Base-by-base conservation (phyloP, 2,888 invertebrate species). In the Alitta virens region DNA sequence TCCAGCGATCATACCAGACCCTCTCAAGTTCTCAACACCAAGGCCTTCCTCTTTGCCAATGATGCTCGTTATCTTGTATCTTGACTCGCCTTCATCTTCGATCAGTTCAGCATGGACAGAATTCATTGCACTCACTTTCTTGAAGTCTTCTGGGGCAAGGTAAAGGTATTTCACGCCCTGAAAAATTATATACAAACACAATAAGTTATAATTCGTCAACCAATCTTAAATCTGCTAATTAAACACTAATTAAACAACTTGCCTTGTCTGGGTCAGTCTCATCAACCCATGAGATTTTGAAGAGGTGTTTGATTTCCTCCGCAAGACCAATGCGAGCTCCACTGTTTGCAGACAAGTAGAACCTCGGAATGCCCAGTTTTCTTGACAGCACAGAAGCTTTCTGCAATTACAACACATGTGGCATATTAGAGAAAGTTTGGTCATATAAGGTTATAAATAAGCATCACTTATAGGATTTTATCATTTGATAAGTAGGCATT, bases 251-350 rank as follows among this genome's bases (percentile, higher is more conserved):
- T 33, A 7, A 7, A 12, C 12, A 33, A 33, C 33, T 33, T 12
- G 12, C 87, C 82, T 94, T 91, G 73, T 98, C 96, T 0, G 94
- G 95, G 71, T 94, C 89, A 46, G 88, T 87, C 0, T 89, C 86
- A 80, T 98, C 95, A 70, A 92, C 87, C 97, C 97, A 98, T 0
- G 94, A 93, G 56, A 95, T 89, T 69, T 86, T 87, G 83, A 95
- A 97, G 73, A 93, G 84, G 0, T 89, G 87, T 76, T 97, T 97
- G 2, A 99, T 90, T 81, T 99, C 98, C 80, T 98, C 96, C 0
- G 99, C 98, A 0, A 99, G 86, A 1, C 98, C 99, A 64, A 99
- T 96, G 25, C 98, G 88, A 0, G 99, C 99, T 26, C 99, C 99
- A 62, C 95, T 93, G 84, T 99, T 99, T 0, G 92, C 95, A 0